Evolutionary conservation across 2,888 invertebrate genomes (phyloP).

Genomic region (Amphiduros pacificus): DNA sequence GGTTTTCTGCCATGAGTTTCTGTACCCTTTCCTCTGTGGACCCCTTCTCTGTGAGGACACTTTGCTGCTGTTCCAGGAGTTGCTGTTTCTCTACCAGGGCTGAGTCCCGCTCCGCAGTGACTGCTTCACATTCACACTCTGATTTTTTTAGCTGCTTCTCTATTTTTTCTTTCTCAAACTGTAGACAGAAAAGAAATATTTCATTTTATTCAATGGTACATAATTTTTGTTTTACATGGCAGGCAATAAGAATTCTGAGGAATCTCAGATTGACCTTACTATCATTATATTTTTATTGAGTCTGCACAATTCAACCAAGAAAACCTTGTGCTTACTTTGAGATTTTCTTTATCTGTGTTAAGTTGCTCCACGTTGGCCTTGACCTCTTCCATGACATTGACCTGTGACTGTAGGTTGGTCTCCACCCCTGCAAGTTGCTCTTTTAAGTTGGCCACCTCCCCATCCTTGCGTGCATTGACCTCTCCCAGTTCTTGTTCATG

Average conservation of each 20-base stretch:
- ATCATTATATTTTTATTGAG: no score
- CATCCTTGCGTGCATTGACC: constrained; percentile 36
- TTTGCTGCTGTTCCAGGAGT: constrained; percentile 6
- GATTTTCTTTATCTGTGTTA: constrained; percentile 42
- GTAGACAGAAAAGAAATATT: no score
- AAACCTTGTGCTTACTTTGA: constrained; percentile 50
- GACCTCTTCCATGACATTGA: constrained; percentile 1
- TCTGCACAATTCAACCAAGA: no score
- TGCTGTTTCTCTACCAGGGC: constrained; percentile 11
- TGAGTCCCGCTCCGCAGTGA: constrained; percentile 8
- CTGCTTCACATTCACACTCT: constrained; percentile 13
- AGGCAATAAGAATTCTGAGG: no score
- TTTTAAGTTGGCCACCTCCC: constrained; percentile 42
- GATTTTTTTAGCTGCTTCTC: constrained; percentile 18
- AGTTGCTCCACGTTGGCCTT: constrained; percentile 37
- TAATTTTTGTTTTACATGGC: no score
- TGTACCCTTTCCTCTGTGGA: constrained; percentile 1
- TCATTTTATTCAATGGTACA: no score
- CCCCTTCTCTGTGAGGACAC: neutral
- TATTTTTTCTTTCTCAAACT: constrained; percentile 24
- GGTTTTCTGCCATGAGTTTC: constrained; percentile 1
- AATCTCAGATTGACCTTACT: no score
- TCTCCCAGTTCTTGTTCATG: constrained; percentile 43
- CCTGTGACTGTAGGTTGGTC: constrained; percentile 6
- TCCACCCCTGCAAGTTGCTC: constrained; percentile 23